phyloP scores from a whole-genome alignment of 2,888 invertebrate genomes.

The Carpatolechia fugitivella region DNA sequence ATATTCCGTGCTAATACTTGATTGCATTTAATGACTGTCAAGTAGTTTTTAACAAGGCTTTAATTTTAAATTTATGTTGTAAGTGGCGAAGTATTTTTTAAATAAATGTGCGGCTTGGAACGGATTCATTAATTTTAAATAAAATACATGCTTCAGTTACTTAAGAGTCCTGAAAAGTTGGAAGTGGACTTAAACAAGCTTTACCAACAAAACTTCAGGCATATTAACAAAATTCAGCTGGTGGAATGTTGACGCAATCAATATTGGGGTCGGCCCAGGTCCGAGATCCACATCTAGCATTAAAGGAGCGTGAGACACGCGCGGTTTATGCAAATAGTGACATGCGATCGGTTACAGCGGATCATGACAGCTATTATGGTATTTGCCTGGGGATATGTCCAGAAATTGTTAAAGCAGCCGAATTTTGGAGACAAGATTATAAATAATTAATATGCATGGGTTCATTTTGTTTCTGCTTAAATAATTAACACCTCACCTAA shows the following conservation, averaged over 20 bases:
- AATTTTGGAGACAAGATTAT: neutral
- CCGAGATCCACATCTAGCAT: conserved; percentile 38
- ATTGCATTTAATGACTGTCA: no score
- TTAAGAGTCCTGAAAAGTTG: neutral
- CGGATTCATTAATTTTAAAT: no score
- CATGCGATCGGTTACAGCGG: conserved; percentile 47
- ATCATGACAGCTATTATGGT: conserved; percentile 61
- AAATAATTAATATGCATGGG: no score
- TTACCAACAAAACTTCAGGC: neutral
- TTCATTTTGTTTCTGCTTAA: no score
- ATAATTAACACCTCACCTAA: no score
- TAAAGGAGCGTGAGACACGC: conserved; percentile 37
- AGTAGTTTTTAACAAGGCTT: no score
- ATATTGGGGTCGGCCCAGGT: conserved; percentile 47
- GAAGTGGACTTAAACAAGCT: neutral
- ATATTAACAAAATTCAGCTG: neutral
- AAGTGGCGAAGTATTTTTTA: no score
- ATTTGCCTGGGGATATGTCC: neutral
- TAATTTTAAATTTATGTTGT: no score
- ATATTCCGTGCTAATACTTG: no score
- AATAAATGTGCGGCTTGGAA: no score
- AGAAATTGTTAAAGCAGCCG: neutral
- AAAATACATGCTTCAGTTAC: no score
- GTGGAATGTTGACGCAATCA: conserved; percentile 42
- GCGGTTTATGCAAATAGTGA: conserved; percentile 65